Base-by-base conservation (phyloP, 2,113 vertebrate species). In the Sinocyclocheilus anshuiensis region DNA sequence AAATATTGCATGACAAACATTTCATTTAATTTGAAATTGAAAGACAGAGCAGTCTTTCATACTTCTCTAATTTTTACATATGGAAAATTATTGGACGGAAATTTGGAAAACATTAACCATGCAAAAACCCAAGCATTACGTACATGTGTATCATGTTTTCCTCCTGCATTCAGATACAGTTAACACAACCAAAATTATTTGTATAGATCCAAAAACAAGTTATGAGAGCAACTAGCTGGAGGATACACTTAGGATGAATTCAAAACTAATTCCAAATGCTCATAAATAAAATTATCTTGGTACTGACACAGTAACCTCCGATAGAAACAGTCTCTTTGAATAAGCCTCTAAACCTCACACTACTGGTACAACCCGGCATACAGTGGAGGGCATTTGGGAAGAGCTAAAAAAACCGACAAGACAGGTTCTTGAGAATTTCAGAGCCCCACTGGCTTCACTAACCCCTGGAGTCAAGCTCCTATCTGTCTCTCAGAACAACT, bases 381-480 rank as follows among this genome's bases (percentile, higher is more conserved):
- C 72, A 71, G 72, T 9, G 2, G 26, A 83, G 29, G 15, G 48
- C 61, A 83, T 9, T 63, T 55, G 72, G 42, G 61, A 69, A 61
- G n/a, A 26, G 57, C 79, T 55, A 67, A 24, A 74, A 71, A 80
- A 26, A 18, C 53, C 10, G 20, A 88, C 65, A 83, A 86, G 79
- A 71, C 65, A 75, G 57, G 84, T 69, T n/a, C 59, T 39, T 50
- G 81, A 84, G 85, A 84, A 67, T 50, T 22, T n/a, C 24, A 42
- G n/a, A 74, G 45, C 77, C 77, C 48, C 13, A 42, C 24, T 26
- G 71, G 42, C 36, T 83, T 53, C 6, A 57, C 7, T 87, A 86
- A 89, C 71, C 83, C 36, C 65, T 42, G 16, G 48, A 84, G 69
- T 86, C 82, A 75, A 81, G 81, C 15, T 69, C 77, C 77, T 61